phyloP scores from a whole-genome alignment of 2,113 vertebrate species.

The Sylvicapra grimmia region DNA sequence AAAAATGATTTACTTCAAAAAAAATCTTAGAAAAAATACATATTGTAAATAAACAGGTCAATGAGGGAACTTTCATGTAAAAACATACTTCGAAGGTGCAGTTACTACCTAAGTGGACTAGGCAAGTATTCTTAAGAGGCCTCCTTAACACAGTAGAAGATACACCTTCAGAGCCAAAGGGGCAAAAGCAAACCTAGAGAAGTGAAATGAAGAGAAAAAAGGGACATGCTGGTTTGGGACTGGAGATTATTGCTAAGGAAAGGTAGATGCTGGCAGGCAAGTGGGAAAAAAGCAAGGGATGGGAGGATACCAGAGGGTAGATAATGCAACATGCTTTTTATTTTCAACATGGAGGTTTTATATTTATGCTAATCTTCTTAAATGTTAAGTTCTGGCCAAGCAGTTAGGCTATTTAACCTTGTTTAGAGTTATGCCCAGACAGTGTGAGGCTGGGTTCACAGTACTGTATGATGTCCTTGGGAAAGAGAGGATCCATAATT shows the following conservation, averaged over 20 bases:
- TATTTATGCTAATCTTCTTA: neutral
- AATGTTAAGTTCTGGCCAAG: neutral
- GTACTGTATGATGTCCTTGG: neutral
- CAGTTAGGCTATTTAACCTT: neutral
- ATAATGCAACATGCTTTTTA: neutral
- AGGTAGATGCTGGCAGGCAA: neutral
- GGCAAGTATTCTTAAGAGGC: neutral
- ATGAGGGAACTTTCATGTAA: neutral
- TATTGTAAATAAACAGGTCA: neutral
- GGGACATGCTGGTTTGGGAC: neutral
- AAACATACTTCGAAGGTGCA: neutral
- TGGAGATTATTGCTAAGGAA: neutral
- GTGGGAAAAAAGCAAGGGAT: neutral
- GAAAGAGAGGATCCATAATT: neutral
- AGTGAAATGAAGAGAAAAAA: neutral
- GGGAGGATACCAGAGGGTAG: neutral
- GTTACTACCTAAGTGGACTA: neutral
- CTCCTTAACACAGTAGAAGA: neutral
- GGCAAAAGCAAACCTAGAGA: neutral
- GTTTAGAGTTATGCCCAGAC: neutral
- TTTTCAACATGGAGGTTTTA: neutral
- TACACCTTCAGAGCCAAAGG: neutral
- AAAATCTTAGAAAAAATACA: neutral
- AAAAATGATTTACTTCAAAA: neutral
- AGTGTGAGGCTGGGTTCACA: neutral